A percentile compares a stretch with the other conserved stretches of the same genome.
These are phyloP conservation scores for Trachelus iudaicus DNA, from an alignment of 2,888 invertebrate species.

Conservation along the genomic window DNA sequence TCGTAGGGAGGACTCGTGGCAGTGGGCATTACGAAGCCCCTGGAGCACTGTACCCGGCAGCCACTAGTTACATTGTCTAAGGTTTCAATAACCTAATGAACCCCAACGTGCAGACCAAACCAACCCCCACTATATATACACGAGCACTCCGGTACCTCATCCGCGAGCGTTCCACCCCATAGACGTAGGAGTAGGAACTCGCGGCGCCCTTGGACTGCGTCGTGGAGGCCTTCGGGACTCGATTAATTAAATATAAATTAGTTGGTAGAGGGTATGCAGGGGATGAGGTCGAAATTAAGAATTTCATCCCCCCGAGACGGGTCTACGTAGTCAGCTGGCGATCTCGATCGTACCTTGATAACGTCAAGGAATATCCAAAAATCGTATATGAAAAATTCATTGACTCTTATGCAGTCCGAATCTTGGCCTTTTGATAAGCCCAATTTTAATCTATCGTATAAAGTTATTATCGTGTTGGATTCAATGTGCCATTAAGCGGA, in stretches of 20 bases:
- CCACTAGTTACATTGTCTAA: conserved; percentile 59
- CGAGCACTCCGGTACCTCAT: neutral
- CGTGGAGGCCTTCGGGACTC: conserved; percentile 23
- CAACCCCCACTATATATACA: conserved; percentile 15
- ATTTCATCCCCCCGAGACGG: neutral
- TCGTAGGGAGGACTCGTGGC: conserved; percentile 37
- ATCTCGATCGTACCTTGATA: neutral
- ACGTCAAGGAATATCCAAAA: neutral
- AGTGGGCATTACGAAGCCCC: conserved; percentile 61
- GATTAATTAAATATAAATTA: conserved; percentile 57
- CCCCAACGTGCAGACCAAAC: conserved; percentile 42
- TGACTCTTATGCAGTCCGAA: neutral
- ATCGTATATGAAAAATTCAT: neutral
- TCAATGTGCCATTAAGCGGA: neutral
- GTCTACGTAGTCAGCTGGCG: conserved; percentile 5
- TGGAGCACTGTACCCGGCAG: conserved; percentile 44
- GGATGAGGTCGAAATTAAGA: neutral
- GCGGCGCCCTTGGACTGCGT: conserved; percentile 16
- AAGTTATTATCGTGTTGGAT: neutral
- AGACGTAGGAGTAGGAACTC: neutral
- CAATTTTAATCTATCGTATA: neutral
- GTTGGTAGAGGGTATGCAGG: conserved; percentile 2
- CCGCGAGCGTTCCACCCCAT: neutral
- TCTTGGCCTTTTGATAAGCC: neutral
- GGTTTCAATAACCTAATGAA: conserved; percentile 64